phyloP scores from a whole-genome alignment of 2,113 vertebrate genomes.

The Ranitomeya imitator region DNA sequence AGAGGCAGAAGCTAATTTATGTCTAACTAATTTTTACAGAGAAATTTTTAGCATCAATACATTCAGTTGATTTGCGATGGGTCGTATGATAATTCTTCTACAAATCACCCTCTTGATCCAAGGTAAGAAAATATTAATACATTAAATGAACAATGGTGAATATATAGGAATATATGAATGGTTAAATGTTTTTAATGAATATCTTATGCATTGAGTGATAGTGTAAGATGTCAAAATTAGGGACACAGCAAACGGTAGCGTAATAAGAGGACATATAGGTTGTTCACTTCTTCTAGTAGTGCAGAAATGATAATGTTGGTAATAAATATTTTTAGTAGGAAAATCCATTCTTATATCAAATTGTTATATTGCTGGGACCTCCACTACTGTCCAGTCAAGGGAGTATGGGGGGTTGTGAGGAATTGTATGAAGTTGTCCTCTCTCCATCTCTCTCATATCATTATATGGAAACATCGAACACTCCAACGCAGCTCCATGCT shows the following conservation, averaged over 20 bases:
- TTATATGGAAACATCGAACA: too few relatives aligned
- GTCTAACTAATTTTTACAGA: not conserved
- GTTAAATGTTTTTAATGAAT: not conserved
- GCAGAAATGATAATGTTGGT: not conserved
- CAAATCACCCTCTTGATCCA: not conserved
- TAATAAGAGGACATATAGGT: not conserved
- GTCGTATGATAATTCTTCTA: not conserved
- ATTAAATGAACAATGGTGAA: not conserved
- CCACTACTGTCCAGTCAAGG: not conserved
- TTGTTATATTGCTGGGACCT: not conserved
- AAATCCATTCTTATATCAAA: not conserved
- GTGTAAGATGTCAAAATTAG: not conserved
- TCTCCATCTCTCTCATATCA: too few relatives aligned
- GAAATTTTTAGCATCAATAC: not conserved
- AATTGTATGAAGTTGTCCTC: not conserved
- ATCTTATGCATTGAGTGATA: not conserved
- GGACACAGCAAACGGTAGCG: not conserved
- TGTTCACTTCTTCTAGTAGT: not conserved
- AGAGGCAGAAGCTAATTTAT: not conserved
- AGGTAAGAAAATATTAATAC: slow-evolving; percentile 11
- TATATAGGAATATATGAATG: not conserved
- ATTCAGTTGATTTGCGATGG: not conserved
- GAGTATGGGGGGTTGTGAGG: too few relatives aligned
- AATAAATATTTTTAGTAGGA: too few relatives aligned
- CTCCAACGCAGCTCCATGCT: too few relatives aligned